phyloP scores from a whole-genome alignment of 2,113 vertebrate species.

The Lepus americanus region DNA sequence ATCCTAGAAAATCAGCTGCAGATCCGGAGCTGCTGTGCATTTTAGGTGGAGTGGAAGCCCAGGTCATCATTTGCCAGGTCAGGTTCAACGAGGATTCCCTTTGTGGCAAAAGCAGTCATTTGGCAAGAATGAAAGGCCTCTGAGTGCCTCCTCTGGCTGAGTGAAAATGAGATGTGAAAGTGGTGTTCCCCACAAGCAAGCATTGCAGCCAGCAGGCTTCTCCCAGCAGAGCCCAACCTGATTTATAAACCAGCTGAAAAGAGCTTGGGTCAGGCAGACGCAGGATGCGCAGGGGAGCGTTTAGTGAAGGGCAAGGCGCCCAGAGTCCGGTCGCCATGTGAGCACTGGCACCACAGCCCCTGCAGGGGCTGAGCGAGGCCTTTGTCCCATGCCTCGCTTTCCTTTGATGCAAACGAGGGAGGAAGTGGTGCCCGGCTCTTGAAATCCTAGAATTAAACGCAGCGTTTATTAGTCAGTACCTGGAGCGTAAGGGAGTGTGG shows the following conservation, averaged over 20 bases:
- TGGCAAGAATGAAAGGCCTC: background rate
- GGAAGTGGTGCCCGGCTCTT: rapidly evolving
- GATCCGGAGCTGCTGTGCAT: background rate
- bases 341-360: background rate
- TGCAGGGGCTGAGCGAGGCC: too few relatives aligned
- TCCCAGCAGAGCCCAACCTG: background rate
- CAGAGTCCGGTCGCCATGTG: background rate
- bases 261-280: background rate
- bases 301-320: background rate
- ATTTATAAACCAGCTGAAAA: background rate
- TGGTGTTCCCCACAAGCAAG: background rate
- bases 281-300: background rate
- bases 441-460: background rate
- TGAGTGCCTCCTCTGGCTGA: rapidly evolving
- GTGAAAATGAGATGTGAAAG: background rate
- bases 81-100: background rate
- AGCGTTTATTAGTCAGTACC: background rate
- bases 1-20: background rate
- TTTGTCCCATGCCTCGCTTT: background rate
- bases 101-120: background rate
- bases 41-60: background rate
- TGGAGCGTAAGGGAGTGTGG: background rate
- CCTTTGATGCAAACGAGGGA: background rate
- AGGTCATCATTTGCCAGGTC: background rate
- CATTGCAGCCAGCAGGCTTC: background rate